Evolutionary conservation across 2,888 invertebrate genomes (phyloP).

Genomic region (Galerucella nymphaeae): DNA sequence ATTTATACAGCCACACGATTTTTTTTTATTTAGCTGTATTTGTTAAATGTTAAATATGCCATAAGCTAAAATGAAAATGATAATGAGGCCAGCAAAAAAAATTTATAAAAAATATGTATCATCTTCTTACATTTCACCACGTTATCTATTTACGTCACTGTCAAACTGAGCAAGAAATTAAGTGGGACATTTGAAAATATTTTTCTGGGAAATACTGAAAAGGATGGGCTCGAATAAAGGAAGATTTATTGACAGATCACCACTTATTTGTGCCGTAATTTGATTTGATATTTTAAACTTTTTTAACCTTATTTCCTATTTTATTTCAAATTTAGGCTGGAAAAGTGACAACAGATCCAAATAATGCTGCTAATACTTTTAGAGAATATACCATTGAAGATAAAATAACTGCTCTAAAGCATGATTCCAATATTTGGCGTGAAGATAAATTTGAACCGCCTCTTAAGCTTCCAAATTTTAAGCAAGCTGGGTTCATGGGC

Average conservation of each 20-base stretch:
- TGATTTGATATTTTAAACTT: neutral
- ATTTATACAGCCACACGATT: neutral
- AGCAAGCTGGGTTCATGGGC: slow-evolving; percentile 51
- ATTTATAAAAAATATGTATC: too few species aligned
- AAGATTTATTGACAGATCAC: slow-evolving; percentile 57
- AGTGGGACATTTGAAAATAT: slow-evolving; percentile 23
- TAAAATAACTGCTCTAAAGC: slow-evolving; percentile 56
- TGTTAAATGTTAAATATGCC: neutral
- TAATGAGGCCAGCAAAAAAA: too few species aligned
- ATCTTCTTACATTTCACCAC: too few species aligned
- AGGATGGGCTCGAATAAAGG: slow-evolving; percentile 57
- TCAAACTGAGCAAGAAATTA: neutral
- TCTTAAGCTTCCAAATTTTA: slow-evolving; percentile 46
- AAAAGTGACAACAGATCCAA: slow-evolving; percentile 50
- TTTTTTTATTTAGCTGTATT: neutral
- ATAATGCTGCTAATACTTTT: slow-evolving; percentile 51
- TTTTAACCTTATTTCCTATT: neutral
- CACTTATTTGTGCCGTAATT: slow-evolving; percentile 48
- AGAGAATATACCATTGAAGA: slow-evolving; percentile 55
- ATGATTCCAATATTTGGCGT: slow-evolving; percentile 52
- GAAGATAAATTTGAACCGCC: slow-evolving; percentile 47
- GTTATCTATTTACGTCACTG: neutral
- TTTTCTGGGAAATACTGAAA: neutral
- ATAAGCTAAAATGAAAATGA: neutral
- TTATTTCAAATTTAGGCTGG: slow-evolving; percentile 55